These are phyloP conservation scores for Boloria selene DNA, from an alignment of 2,888 invertebrate genomes.

Conservation along the genomic window DNA sequence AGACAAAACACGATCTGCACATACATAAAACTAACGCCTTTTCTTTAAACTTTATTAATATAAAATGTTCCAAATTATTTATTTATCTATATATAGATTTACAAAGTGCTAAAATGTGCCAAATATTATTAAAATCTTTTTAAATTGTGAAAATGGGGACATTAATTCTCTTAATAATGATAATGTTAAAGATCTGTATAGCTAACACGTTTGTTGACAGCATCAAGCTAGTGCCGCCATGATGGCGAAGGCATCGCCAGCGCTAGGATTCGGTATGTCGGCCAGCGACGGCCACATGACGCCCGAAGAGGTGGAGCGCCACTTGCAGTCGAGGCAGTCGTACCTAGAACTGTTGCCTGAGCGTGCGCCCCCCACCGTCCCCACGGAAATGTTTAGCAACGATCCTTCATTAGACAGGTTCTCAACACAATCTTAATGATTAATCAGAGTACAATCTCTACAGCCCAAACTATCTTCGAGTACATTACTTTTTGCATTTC, in stretches of 20 bases:
- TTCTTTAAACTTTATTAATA: conserved; percentile 15
- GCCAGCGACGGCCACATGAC: conserved; percentile 91
- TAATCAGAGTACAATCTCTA: not conserved
- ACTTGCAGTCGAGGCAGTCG: conserved; percentile 91
- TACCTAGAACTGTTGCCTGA: conserved; percentile 91
- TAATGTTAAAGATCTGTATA: not conserved
- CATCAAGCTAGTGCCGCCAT: conserved; percentile 77
- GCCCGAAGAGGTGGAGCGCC: conserved; percentile 94
- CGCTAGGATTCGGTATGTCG: conserved; percentile 64
- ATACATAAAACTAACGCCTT: conserved; percentile 31
- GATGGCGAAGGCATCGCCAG: conserved; percentile 81
- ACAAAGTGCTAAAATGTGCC: too few species aligned
- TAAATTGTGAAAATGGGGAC: conserved; percentile 21
- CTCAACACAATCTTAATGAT: not conserved
- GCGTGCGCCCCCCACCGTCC: conserved; percentile 93
- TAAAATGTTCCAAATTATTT: not conserved
- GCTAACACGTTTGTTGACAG: conserved; percentile 56
- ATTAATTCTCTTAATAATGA: conserved; percentile 21
- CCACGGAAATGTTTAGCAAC: conserved; percentile 97
- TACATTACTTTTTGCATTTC: conserved; percentile 1
- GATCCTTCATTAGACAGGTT: conserved; percentile 94
- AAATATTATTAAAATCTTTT: too few species aligned
- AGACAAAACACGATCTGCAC: conserved; percentile 49
- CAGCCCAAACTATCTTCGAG: too few species aligned
- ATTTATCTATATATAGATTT: too few species aligned